Evolutionary conservation across 2,797 vertebrate species (phyloP).

Genomic region (Anas bahamensis): DNA sequence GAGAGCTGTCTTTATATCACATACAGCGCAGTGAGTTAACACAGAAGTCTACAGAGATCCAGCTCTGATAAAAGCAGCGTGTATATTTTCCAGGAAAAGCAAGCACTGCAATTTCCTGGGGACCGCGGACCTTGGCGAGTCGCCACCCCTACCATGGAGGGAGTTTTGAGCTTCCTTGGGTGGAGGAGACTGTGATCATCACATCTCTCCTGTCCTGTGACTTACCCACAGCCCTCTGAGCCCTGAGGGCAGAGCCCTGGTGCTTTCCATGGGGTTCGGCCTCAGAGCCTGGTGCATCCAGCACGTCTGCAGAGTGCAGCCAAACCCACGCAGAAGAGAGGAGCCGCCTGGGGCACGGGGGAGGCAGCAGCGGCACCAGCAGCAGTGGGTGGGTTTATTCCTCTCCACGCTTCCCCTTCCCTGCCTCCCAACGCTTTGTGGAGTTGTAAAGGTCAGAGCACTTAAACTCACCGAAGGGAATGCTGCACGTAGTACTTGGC

Average conservation of each 20-base stretch:
- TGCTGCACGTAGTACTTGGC: background rate
- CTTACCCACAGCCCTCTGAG: background rate
- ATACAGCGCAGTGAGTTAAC: background rate
- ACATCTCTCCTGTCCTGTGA: background rate
- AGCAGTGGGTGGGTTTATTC: background rate
- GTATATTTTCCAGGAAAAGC: background rate
- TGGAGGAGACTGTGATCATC: background rate
- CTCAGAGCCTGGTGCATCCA: background rate
- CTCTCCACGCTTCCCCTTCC: background rate
- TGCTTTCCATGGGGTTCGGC: background rate
- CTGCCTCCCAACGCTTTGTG: background rate
- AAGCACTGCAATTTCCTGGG: background rate
- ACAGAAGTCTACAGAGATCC: background rate
- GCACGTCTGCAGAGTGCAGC: background rate
- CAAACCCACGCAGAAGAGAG: background rate
- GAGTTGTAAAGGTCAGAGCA: background rate
- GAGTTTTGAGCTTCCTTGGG: background rate
- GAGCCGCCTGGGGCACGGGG: rapidly evolving
- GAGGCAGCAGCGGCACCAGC: background rate
- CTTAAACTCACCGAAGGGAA: background rate
- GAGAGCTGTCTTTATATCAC: background rate
- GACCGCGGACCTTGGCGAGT: background rate
- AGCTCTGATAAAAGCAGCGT: background rate
- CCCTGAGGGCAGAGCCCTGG: background rate
- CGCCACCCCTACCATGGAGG: too few species aligned